Percentiles rank a stretch among this genome's conserved stretches.
These are phyloP conservation scores for Chaetoderma sp. DNA, from an alignment of 2,888 invertebrate species.

Conservation along the genomic window DNA sequence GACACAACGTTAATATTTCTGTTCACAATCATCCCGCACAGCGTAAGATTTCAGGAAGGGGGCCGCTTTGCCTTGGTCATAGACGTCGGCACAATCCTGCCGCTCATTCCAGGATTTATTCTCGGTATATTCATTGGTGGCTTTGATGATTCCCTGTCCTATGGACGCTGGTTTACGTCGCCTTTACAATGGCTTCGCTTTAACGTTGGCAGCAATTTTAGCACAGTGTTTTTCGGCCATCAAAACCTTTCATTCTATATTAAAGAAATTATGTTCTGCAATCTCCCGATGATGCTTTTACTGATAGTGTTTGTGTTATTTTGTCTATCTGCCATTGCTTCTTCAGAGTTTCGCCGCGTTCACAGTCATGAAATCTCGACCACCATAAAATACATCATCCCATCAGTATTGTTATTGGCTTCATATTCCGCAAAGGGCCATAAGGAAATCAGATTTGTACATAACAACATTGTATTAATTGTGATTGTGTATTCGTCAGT, in stretches of 20 bases:
- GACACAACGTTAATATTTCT: conserved; percentile 40
- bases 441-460: conserved; percentile 55
- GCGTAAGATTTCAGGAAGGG: neutral
- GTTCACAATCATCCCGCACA: conserved; percentile 20
- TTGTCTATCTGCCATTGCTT: conserved; percentile 9
- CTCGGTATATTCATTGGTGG: conserved; percentile 43
- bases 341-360: neutral
- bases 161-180: conserved; percentile 47
- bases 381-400: conserved; percentile 2
- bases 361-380: neutral
- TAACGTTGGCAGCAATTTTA: conserved; percentile 44
- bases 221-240: conserved; percentile 39
- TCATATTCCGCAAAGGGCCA: conserved; percentile 48
- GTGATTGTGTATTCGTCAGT: conserved; percentile 34
- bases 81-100: no score
- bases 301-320: neutral
- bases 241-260: conserved; percentile 27
- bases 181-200: conserved; percentile 57
- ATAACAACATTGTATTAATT: conserved; percentile 47
- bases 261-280: conserved; percentile 26
- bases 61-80: no score
- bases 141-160: conserved; percentile 46
- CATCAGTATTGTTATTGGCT: conserved; percentile 33
- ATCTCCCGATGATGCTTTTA: conserved; percentile 10
- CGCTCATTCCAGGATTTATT: conserved; percentile 29